Evolutionary conservation across 2,888 invertebrate species (phyloP), one percentile per base, ranked within the genome.

Genomic region (Schizotus pectinicornis): DNA sequence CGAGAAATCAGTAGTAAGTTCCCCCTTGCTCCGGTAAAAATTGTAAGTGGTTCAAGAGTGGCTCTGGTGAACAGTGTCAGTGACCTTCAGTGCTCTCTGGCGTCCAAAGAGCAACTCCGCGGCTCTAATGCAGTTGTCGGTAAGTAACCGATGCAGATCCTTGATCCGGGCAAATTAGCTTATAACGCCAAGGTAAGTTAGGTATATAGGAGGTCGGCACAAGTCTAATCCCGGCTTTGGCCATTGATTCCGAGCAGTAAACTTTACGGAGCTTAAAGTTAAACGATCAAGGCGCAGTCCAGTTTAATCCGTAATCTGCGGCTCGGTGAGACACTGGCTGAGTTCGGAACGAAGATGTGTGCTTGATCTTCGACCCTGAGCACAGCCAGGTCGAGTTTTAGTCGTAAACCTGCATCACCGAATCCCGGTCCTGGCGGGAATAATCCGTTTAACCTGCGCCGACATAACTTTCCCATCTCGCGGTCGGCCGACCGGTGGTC

Each of bases 401-500:
- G 45, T 47, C 56, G 63, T 65, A 67, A 66, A 68, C 63, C 61
- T 68, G 64, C 56, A 56, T 51, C 61, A 64, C 59, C 56, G 54
- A 59, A 61, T 57, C 56, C 61, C 53, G 48, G 63, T 52, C 66
- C 70, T 64, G 68, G 67, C 65, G 65, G 59, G 68, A 73, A 65
- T 78, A 78, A 78, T 77, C 77, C 77, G 75, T 76, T 77, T 77
- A 78, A 78, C 78, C 78, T 78, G 78, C 68, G 69, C 69, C 73
- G 70, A 79, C 79, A 78, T 75, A 78, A 77, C 78, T 78, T 79
- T 78, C 76, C 77, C 77, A 79, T 79, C 77, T 77, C 73, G 70
- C 67, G 63, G 73, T 67, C 68, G 67, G 64, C 63, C 68, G 59
- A 51, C 51, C 51, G 63, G 61, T 65, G 61, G 59, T 65, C 64